phyloP scores from a whole-genome alignment of 2,797 vertebrate genomes.

The Pagetopsis macropterus region DNA sequence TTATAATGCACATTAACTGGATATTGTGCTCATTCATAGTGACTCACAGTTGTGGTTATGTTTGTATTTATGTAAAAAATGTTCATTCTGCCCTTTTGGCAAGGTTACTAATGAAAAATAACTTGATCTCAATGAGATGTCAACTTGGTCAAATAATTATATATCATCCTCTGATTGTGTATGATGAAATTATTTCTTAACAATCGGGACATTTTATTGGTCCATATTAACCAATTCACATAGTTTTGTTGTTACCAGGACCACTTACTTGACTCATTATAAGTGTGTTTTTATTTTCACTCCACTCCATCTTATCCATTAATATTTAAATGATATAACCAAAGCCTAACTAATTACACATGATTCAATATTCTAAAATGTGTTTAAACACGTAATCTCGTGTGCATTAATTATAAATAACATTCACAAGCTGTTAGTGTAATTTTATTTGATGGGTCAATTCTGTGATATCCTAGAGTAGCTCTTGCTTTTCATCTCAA shows the following conservation, averaged over 20 bases:
- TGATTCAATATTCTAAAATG: conserved; percentile 38
- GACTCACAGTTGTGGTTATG: no score
- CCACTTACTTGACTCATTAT: neutral
- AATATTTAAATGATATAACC: conserved; percentile 41
- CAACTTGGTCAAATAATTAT: no score
- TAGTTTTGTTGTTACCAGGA: neutral
- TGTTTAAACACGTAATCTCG: conserved; percentile 35
- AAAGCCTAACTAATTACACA: conserved; percentile 31
- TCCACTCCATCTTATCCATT: conserved; percentile 3
- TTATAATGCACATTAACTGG: no score
- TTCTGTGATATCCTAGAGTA: neutral
- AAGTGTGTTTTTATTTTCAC: neutral
- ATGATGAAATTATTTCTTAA: neutral
- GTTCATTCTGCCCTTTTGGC: no score
- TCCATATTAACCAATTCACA: neutral
- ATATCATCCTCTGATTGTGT: neutral
- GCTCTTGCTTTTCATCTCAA: neutral
- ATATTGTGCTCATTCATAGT: no score
- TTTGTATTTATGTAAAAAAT: no score
- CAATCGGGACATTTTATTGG: neutral
- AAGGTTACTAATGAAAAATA: no score
- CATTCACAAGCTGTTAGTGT: conserved; percentile 5
- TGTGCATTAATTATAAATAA: conserved; percentile 43
- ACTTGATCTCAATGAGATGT: no score
- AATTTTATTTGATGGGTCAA: conserved; percentile 6